Evolutionary conservation across 2,888 invertebrate genomes (phyloP), one percentile per base, ranked within the genome.

Genomic region (Heliothis peltigera): DNA sequence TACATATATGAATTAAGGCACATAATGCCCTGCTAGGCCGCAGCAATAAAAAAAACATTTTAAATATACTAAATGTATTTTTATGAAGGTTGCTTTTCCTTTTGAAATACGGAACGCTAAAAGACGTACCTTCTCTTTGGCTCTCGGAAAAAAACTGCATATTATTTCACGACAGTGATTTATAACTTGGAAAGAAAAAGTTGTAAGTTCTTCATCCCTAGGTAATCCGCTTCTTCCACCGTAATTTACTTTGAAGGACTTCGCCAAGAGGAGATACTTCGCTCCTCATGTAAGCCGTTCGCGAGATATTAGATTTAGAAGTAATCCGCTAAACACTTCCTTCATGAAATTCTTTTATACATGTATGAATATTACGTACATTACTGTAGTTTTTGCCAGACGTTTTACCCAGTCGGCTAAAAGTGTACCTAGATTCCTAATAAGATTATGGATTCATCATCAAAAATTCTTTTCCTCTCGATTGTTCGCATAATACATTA

Each of bases 221-320:
- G 8, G 19, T 52, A 63, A 52, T 62, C 22, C 19, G 12, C 44
- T n/a, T 43, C 61, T 54, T 61, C 32, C 32, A 35, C 25, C 18
- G 15, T 71, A 56, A 64, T 69, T 70, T 43, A 56, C 55, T 56
- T 52, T 25, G n/a, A 10, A 15, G 47, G 28, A n/a, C 22, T 69
- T 42, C 4, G 10, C 19, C 0, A 47, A 35, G 12, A 42, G 3
- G 48, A n/a, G 43, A 53, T 56, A 48, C 47, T 63, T 64, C 48
- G 1, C 43, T 12, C 32, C 3, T 10, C 25, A 55, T 7, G 17
- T 46, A 54, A 48, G 28, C 19, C 42, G 42, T 28, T 21, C 10
- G 18, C 10, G 22, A 12, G 18, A 39, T 39, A 39, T 39, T 39
- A 15, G 52, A 22, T 42, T 42, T 39, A 39, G 22, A 35, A 21